phyloP scores from a whole-genome alignment of 2,113 vertebrate genomes.

The Ictalurus punctatus region DNA sequence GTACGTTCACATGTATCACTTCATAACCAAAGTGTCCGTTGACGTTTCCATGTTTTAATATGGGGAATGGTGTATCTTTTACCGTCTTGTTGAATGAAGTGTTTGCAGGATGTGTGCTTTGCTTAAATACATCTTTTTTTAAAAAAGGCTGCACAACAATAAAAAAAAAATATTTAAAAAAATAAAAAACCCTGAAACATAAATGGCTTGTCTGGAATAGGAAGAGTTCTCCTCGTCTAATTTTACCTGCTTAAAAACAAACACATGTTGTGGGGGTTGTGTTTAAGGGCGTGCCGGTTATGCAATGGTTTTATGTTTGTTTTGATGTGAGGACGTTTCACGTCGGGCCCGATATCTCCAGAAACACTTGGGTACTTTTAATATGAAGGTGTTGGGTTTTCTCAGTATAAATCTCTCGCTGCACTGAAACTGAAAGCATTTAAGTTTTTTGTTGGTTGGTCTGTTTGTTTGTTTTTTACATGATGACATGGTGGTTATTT shows the following conservation, averaged over 20 bases:
- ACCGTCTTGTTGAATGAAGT: background rate
- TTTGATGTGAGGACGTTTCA: conserved; percentile 7
- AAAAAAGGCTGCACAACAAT: background rate
- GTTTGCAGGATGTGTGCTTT: background rate
- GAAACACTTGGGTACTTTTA: background rate
- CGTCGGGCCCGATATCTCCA: background rate
- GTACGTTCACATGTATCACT: conserved; percentile 42
- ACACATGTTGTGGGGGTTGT: conserved; percentile 23
- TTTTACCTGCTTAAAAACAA: conserved; percentile 44
- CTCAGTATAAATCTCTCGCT: background rate
- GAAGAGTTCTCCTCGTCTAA: conserved; percentile 22
- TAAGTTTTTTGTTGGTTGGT: too few relatives aligned
- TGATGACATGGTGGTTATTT: background rate
- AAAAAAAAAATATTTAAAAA: background rate
- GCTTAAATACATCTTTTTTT: conserved; percentile 13
- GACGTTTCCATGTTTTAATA: background rate
- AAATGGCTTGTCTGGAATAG: background rate
- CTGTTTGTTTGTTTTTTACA: background rate
- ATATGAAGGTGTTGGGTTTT: background rate
- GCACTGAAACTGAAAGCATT: background rate
- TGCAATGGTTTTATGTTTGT: conserved; percentile 25
- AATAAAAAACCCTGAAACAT: background rate
- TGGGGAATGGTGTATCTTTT: background rate
- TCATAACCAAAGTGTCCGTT: conserved; percentile 1
- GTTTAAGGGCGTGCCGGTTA: background rate